Percentiles rank a stretch among this genome's conserved stretches.
Evolutionary conservation across 2,888 invertebrate species (phyloP).

Genomic region (Aspidiotus rigidus): DNA sequence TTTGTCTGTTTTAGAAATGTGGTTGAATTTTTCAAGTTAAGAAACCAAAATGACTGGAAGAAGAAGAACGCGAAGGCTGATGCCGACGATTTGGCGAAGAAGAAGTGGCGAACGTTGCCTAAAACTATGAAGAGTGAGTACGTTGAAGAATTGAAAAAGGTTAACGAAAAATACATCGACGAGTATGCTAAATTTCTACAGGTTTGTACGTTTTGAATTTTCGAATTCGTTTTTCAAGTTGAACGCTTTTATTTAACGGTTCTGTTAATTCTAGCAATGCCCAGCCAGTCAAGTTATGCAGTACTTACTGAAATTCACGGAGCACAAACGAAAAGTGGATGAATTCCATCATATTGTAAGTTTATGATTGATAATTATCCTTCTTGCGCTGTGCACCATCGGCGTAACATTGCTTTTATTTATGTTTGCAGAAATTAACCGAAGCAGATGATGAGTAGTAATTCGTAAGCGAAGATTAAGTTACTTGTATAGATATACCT

Average conservation of each 20-base stretch:
- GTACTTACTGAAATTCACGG: neutral
- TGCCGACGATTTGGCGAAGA: slow-evolving; percentile 10
- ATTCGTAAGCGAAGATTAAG: too few species aligned
- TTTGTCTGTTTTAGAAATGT: slow-evolving; percentile 20
- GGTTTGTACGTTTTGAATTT: neutral
- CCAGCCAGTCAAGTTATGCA: neutral
- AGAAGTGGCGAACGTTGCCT: slow-evolving; percentile 29
- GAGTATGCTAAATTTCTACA: slow-evolving; percentile 3
- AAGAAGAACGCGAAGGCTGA: slow-evolving; percentile 6
- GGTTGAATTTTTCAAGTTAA: slow-evolving; percentile 31
- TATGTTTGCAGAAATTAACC: too few species aligned
- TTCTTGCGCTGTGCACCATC: too few species aligned
- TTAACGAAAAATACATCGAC: slow-evolving; percentile 22
- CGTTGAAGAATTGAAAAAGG: slow-evolving; percentile 27
- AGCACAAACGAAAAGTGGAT: neutral
- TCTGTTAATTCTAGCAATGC: slow-evolving; percentile 7
- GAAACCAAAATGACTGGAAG: slow-evolving; percentile 24
- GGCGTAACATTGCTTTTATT: too few species aligned
- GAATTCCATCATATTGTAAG: neutral
- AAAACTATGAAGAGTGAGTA: slow-evolving; percentile 6
- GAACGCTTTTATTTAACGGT: neutral
- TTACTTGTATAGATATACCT: too few species aligned
- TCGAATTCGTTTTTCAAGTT: neutral
- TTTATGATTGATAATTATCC: neutral
- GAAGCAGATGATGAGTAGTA: too few species aligned